phyloP scores from a whole-genome alignment of 2,888 invertebrate species.

The Cryptus armator region DNA sequence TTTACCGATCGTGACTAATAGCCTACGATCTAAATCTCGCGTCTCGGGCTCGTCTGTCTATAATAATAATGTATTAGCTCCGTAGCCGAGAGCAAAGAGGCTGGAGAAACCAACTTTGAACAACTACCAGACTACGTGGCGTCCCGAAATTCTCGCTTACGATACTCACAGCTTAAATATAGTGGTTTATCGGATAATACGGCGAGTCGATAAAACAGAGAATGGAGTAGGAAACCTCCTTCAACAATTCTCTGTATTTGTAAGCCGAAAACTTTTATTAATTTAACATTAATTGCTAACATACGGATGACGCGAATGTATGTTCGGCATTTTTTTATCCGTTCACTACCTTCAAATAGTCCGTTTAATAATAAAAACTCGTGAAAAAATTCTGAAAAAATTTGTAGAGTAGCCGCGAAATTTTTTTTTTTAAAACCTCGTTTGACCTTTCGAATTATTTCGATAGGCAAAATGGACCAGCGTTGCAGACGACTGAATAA shows the following conservation, averaged over 20 bases:
- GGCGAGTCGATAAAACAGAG: not conserved
- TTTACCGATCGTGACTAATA: conserved; percentile 18
- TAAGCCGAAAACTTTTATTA: not conserved
- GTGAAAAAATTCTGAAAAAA: too few species aligned
- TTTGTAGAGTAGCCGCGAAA: too few species aligned
- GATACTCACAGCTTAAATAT: not conserved
- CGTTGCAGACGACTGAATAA: too few species aligned
- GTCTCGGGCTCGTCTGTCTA: conserved; percentile 19
- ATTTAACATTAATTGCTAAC: not conserved
- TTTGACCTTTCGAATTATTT: too few species aligned
- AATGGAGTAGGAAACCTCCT: not conserved
- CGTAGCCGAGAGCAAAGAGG: not conserved
- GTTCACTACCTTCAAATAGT: too few species aligned
- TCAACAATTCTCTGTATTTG: not conserved
- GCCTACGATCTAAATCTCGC: not conserved
- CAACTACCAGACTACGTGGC: conserved; percentile 22
- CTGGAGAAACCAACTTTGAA: conserved; percentile 1
- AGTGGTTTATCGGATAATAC: not conserved
- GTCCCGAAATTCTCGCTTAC: conserved; percentile 7
- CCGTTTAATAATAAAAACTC: too few species aligned
- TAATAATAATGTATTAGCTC: conserved; percentile 1
- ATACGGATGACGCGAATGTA: too few species aligned
- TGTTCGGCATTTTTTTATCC: too few species aligned
- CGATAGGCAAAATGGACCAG: too few species aligned
- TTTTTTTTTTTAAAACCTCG: too few species aligned